Base-by-base conservation (phyloP, 35 echinoderm and acorn worm genomes). In the Stichopus chloronotus region DNA sequence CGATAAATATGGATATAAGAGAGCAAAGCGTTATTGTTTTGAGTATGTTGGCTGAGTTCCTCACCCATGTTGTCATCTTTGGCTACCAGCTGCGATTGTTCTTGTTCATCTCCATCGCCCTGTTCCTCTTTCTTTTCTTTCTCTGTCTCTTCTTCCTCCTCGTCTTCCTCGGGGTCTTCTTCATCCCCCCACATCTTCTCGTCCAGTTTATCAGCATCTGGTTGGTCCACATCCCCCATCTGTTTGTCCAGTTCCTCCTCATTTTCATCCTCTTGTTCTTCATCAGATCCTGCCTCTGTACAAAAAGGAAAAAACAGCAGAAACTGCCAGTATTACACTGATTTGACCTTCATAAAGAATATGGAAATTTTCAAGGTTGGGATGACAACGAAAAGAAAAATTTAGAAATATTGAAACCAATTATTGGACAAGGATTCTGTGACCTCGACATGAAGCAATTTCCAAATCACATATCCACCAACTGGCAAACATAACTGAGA, bases 151-250 rank as follows among this genome's bases (percentile, higher is more conserved):
- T 92, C 93, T 13, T 92, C 88, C 22, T 95, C 94, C 57, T 95
- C 94, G 59, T 61, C 59, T 21, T 94, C 96, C 57, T 97, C 95
- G 7, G 43, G 43, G 79, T 97, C 94, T 53, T 98, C 94, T 24
- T 98, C 93, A 91, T 96, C 95, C 23, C 97, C 97, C 97, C 97
- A 98, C 92, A 99, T 96, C 89, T 94, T 96, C 81, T 98, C 97
- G 88, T 98, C 97, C 58, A 98, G 91, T 82, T 92, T 99, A n/a
- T 98, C 97, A 19, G 92, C 88, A 7, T 96, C 95, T 57, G 93
- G 91, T 61, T 93, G 52, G 59, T 96, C 97, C 13, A 99, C 94
- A 88, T 99, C 97, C 25, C 97, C 97, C 97, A 99, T 99, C 92
- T 96, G 97, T 83, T 99, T 99, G 81, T 99, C 97, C 5, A 99